Conservation (phyloP, 2,888 invertebrate genomes). For the Bibio marci region DNA sequence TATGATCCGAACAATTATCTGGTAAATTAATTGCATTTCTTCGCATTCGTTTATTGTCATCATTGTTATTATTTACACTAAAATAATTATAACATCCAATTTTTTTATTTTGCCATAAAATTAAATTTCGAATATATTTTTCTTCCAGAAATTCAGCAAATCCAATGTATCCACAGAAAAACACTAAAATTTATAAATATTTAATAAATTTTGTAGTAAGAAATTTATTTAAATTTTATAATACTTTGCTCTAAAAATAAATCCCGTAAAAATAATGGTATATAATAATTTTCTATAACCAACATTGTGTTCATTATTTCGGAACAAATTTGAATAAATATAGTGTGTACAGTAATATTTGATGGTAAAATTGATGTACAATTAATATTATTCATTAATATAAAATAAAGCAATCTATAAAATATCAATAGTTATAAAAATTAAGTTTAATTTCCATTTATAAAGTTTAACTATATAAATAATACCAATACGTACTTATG, state of each 20-base stretch:
- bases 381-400: background rate
- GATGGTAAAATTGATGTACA: background rate
- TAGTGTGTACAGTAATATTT: background rate
- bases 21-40: background rate
- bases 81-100: constrained; percentile 2
- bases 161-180: constrained; percentile 1
- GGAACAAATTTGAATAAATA: background rate
- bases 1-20: constrained; percentile 4
- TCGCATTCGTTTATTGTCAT: background rate
- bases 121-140: background rate
- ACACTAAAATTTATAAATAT: background rate
- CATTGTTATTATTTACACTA: background rate
- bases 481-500: background rate
- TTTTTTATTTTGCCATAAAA: background rate
- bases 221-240: too few relatives aligned
- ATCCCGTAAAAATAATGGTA: background rate
- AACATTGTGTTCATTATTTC: background rate
- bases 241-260: constrained; percentile 4
- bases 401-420: constrained; percentile 4
- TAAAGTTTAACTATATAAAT: too few relatives aligned
- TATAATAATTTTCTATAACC: background rate
- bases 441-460: too few relatives aligned
- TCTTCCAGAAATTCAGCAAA: constrained; percentile 1
- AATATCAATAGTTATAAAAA: background rate
- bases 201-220: too few relatives aligned